Evolutionary conservation across 2,113 vertebrate species (phyloP).

Genomic region (Crotalus horridus): DNA sequence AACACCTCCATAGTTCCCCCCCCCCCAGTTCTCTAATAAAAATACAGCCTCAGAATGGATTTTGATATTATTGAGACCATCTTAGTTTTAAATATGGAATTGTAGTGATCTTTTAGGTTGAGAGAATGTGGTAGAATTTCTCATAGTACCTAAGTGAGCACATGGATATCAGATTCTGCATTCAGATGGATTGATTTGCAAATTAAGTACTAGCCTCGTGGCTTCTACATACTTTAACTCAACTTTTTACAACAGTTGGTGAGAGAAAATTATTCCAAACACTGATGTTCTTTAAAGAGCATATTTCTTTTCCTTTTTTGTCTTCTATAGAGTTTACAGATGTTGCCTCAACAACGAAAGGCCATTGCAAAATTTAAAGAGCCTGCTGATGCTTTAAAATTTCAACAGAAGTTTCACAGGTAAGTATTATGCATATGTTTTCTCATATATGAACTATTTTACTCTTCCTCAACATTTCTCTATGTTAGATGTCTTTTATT

Average conservation of each 20-base stretch:
- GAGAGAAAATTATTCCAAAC: background rate
- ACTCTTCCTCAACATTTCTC: background rate
- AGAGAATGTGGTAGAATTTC: background rate
- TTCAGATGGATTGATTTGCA: background rate
- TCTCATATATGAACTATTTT: background rate
- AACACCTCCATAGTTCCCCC: too few relatives aligned
- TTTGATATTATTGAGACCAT: too few relatives aligned
- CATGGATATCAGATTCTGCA: background rate
- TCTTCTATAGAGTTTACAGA: conserved; percentile 84
- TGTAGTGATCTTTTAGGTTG: too few relatives aligned
- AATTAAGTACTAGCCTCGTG: background rate
- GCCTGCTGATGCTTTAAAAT: conserved; percentile 86
- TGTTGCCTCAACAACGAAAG: conserved; percentile 95
- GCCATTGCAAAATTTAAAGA: conserved; percentile 90
- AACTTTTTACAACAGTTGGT: background rate
- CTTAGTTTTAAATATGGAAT: too few relatives aligned
- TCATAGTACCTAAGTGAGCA: background rate
- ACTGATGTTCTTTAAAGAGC: background rate
- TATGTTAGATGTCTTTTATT: background rate
- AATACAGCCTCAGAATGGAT: too few relatives aligned
- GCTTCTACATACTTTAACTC: background rate
- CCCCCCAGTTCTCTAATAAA: too few relatives aligned
- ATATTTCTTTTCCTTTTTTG: background rate
- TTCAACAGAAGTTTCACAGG: conserved; percentile 98
- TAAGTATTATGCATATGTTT: conserved; percentile 57